Conservation (phyloP, 92 coral and sea anemone species). For the Isaurus tuberculatus region DNA sequence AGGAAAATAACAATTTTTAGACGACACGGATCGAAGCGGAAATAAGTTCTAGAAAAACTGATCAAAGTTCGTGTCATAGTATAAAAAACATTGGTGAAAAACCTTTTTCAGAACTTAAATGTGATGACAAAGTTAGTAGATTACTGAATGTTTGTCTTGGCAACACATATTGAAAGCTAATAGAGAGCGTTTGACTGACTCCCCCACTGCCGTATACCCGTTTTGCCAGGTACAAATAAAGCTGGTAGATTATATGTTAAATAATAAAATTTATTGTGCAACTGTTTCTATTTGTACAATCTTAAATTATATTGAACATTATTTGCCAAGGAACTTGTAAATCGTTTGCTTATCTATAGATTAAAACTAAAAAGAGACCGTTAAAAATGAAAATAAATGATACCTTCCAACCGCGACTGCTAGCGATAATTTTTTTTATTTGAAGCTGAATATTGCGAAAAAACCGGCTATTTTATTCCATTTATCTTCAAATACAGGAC, state of each 20-base stretch:
- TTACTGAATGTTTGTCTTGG: neutral
- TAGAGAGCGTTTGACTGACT: too few relatives aligned
- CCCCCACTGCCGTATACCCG: neutral
- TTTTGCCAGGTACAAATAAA: too few relatives aligned
- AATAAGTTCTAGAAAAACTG: slow-evolving; percentile 26
- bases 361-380: neutral
- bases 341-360: neutral
- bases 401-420: neutral
- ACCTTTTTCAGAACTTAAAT: slow-evolving; percentile 12
- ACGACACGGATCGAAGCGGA: too few relatives aligned
- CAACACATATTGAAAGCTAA: neutral
- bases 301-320: neutral
- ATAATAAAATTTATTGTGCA: neutral
- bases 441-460: neutral
- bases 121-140: neutral
- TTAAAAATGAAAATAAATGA: neutral
- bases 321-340: neutral
- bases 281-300: neutral
- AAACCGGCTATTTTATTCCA: neutral
- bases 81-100: slow-evolving; percentile 13
- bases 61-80: slow-evolving; percentile 17
- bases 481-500: neutral
- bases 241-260: too few relatives aligned
- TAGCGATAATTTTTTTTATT: neutral
- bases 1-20: too few relatives aligned